Evolutionary conservation across 2,888 invertebrate species (phyloP).

Genomic region (Scaptomyza cyrtandrae): DNA sequence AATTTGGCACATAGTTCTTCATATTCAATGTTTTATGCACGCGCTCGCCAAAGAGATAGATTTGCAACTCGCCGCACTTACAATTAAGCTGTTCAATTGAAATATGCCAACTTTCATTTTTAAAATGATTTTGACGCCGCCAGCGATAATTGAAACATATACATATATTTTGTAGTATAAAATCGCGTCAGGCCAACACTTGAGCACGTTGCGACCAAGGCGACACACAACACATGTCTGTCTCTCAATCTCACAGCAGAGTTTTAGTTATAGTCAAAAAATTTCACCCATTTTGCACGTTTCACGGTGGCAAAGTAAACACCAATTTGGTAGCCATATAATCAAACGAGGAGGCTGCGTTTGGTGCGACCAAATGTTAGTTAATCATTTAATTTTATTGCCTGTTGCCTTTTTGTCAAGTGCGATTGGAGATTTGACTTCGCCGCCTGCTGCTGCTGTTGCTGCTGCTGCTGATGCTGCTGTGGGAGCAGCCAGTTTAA

Average conservation of each 20-base stretch:
- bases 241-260: not conserved
- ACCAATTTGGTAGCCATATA: conserved; percentile 31
- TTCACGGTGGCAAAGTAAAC: conserved; percentile 29
- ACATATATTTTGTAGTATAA: conserved; percentile 74
- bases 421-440: conserved; percentile 44
- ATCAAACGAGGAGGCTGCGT: conserved; percentile 30
- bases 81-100: conserved; percentile 72
- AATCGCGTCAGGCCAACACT: conserved; percentile 68
- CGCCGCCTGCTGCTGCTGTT: conserved; percentile 34
- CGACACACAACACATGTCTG: conserved; percentile 18
- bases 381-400: conserved; percentile 79
- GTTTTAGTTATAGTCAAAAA: conserved; percentile 36
- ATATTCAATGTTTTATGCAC: conserved; percentile 17
- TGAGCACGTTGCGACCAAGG: conserved; percentile 49
- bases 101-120: conserved; percentile 75
- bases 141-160: conserved; percentile 77
- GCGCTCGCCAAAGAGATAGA: conserved; percentile 18
- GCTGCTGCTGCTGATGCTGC: conserved; percentile 41
- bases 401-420: conserved; percentile 68
- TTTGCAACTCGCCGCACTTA: conserved; percentile 27
- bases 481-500: conserved; percentile 50
- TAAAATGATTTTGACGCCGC: conserved; percentile 52
- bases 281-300: conserved; percentile 79
- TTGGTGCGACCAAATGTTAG: conserved; percentile 56
- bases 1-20: conserved; percentile 38